Percentiles rank a stretch among this genome's conserved stretches.
Evolutionary conservation across 2,888 invertebrate species (phyloP).

Genomic region (Hedychridium roseum): DNA sequence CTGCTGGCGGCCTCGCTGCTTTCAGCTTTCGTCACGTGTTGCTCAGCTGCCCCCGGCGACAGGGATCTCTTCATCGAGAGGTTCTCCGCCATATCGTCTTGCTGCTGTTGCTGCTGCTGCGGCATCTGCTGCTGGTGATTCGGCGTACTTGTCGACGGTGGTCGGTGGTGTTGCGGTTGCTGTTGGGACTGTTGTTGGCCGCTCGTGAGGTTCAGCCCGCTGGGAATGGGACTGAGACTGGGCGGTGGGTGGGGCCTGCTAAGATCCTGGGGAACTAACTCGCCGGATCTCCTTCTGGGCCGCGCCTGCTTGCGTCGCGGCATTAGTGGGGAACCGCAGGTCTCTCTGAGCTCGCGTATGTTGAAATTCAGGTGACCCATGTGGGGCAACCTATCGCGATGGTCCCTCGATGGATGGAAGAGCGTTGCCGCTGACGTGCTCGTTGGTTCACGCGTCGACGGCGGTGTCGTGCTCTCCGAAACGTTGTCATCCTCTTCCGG

Average conservation of each 20-base stretch:
- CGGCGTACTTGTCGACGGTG: no score
- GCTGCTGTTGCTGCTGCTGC: conserved; percentile 41
- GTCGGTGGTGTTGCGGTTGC: conserved; percentile 29
- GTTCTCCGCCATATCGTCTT: conserved; percentile 59
- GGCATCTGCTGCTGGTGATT: conserved; percentile 34
- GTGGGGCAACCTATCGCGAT: conserved; percentile 64
- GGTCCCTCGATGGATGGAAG: conserved; percentile 47
- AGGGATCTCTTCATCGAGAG: conserved; percentile 55
- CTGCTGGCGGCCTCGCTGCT: conserved; percentile 58
- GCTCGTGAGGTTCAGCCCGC: conserved; percentile 45
- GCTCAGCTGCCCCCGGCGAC: conserved; percentile 41
- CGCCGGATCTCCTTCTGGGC: conserved; percentile 84
- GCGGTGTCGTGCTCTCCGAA: conserved; percentile 53
- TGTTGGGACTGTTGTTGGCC: conserved; percentile 31
- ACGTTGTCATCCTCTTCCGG: conserved; percentile 40
- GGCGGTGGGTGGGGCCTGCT: conserved; percentile 60
- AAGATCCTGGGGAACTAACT: conserved; percentile 73
- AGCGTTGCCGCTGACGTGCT: conserved; percentile 10
- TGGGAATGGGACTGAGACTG: conserved; percentile 53
- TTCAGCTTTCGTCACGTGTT: conserved; percentile 47
- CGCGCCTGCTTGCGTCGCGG: conserved; percentile 87
- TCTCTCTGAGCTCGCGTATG: conserved; percentile 60
- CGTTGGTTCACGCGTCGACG: background rate
- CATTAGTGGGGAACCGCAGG: conserved; percentile 78
- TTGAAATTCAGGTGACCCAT: conserved; percentile 56